Base-by-base conservation (phyloP, 2,113 vertebrate species). In the Chloebia gouldiae region DNA sequence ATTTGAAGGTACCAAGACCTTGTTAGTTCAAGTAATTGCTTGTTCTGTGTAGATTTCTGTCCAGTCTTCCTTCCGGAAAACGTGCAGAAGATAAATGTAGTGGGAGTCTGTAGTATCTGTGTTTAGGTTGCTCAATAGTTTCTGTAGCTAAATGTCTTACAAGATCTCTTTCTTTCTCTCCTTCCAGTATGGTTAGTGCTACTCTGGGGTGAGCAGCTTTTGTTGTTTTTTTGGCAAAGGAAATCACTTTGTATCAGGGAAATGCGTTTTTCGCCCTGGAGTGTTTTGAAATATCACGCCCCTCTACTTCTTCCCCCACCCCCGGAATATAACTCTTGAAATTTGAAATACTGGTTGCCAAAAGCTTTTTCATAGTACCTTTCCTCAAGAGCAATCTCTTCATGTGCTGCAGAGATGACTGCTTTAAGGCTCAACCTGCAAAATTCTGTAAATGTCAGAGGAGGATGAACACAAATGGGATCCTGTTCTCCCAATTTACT, bases 131-230 rank as follows among this genome's bases (percentile, higher is more conserved):
- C 54, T 60, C 66, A 73, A 4, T 47, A 60, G 23, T 78, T 77
- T 76, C 37, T 73, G 24, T 23, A 22, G 3, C 15, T 19, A 37
- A 63, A 33, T 40, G 16, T 65, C 17, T 59, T 56, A 3, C 2
- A 23, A 65, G 22, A 28, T 33, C 28, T 51, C 7, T 45, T 45
- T 23, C 28, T 69, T 35, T 37, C 6, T 47, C 20, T 4, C 8
- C 7, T 7, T 16, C 9, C 30, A 10, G 12, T 47, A 18, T 60
- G 64, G 25, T 44, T 77, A 47, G n/a, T 0, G 0, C 8, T 45
- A 11, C 28, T 42, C 19, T 30, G 70, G 10, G 25, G 9, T 56
- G 65, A 80, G 15, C n/a, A 63, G 28, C 31, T 82, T 69, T 65
- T 69, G 35, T 60, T 33, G 1, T 0, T 2, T 25, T 60, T 66